These are phyloP conservation scores for Agraylea sexmaculata DNA, from an alignment of 1,140 invertebrate genomes.

Conservation along the genomic window DNA sequence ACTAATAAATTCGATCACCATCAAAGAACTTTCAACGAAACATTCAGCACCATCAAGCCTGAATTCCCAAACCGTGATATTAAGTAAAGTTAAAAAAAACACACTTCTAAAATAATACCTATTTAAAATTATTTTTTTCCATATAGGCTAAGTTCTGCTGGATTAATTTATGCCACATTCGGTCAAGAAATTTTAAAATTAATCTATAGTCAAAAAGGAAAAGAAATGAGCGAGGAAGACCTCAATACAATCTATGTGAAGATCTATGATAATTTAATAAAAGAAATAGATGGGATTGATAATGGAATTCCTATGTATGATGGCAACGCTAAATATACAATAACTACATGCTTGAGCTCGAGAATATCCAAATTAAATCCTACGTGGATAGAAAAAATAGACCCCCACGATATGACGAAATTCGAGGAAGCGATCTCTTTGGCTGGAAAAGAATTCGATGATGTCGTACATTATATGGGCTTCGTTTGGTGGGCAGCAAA, in stretches of 20 bases:
- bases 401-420: conserved; percentile 40
- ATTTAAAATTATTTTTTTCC: conserved; percentile 2
- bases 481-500: conserved; percentile 77
- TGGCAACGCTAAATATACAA: conserved; percentile 67
- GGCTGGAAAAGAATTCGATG: conserved; percentile 71
- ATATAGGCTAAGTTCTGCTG: conserved; percentile 88
- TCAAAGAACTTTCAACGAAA: conserved; percentile 60
- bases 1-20: conserved; percentile 89
- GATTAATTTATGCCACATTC: conserved; percentile 86
- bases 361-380: conserved; percentile 75
- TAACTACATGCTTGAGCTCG: conserved; percentile 64
- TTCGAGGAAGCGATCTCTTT: conserved; percentile 70
- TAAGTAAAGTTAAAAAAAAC: conserved; percentile 27
- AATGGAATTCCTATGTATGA: conserved; percentile 79
- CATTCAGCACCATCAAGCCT: conserved; percentile 42
- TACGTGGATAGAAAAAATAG: conserved; percentile 64
- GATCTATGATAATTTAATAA: conserved; percentile 82
- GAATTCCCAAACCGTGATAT: conserved; percentile 42
- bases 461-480: conserved; percentile 55
- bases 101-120: not conserved
- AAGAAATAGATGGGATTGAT: conserved; percentile 94
- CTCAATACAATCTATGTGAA: conserved; percentile 59
- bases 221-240: conserved; percentile 34
- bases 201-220: conserved; percentile 33
- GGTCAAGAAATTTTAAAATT: conserved; percentile 70